Conservation (phyloP, 1,140 invertebrate genomes). For the Chlorops oryzae region DNA sequence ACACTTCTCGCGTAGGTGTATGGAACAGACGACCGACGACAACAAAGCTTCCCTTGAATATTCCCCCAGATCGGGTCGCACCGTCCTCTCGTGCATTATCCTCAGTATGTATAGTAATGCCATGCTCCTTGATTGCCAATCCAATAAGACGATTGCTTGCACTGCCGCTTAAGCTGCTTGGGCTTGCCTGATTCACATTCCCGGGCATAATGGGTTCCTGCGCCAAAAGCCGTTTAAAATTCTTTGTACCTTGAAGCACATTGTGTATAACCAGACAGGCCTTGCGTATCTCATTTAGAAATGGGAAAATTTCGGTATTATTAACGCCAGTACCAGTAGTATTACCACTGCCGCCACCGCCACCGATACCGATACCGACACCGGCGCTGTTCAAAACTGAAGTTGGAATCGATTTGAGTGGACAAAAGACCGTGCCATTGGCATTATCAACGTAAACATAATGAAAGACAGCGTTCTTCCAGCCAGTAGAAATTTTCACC, state of each 20-base stretch:
- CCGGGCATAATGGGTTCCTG: slow-evolving; percentile 45
- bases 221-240: slow-evolving; percentile 52
- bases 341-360: slow-evolving; percentile 61
- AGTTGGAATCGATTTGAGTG: slow-evolving; percentile 29
- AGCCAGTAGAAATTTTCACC: slow-evolving; percentile 48
- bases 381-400: neutral
- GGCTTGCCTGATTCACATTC: slow-evolving; percentile 23
- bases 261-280: slow-evolving; percentile 64
- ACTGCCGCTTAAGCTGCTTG: slow-evolving; percentile 55
- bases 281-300: slow-evolving; percentile 60
- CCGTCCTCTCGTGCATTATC: slow-evolving; percentile 10
- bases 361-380: slow-evolving; percentile 57
- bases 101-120: slow-evolving; percentile 35
- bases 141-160: no score
- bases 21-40: slow-evolving; percentile 62
- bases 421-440: slow-evolving; percentile 32
- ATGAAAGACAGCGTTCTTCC: slow-evolving; percentile 35
- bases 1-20: slow-evolving; percentile 64
- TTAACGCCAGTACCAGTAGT: no score
- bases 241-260: slow-evolving; percentile 60
- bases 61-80: neutral
- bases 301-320: slow-evolving; percentile 48
- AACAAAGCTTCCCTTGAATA: slow-evolving; percentile 19
- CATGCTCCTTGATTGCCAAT: slow-evolving; percentile 56
- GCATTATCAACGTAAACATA: slow-evolving; percentile 41